These are phyloP conservation scores for Callaeas wilsoni DNA, from an alignment of 2,113 vertebrate genomes.

Conservation along the genomic window DNA sequence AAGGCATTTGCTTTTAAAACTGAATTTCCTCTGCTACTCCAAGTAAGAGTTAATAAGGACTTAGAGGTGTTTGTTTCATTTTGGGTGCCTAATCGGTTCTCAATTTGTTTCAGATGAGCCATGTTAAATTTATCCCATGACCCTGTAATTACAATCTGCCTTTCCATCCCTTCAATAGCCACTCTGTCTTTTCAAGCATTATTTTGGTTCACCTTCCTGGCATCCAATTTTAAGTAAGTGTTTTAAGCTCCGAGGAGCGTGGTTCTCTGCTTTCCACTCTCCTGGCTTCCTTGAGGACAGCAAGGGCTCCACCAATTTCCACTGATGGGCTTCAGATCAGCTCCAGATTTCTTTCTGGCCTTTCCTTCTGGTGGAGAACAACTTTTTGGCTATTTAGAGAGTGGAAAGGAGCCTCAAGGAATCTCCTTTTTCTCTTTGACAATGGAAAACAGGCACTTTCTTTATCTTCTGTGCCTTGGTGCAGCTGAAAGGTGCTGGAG, in stretches of 20 bases:
- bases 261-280: background rate
- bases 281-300: background rate
- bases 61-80: background rate
- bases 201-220: background rate
- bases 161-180: background rate
- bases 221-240: background rate
- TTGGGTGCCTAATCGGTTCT: background rate
- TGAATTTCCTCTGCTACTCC: background rate
- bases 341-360: background rate
- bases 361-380: background rate
- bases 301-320: background rate
- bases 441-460: background rate
- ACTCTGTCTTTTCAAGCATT: background rate
- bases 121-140: background rate
- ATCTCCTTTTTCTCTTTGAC: background rate
- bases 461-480: background rate
- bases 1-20: background rate
- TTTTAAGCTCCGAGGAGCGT: background rate
- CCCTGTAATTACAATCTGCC: background rate
- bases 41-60: background rate
- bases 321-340: background rate
- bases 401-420: background rate
- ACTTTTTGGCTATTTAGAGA: background rate
- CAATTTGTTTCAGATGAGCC: background rate
- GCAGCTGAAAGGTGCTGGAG: background rate